Evolutionary conservation across 2,797 vertebrate species (phyloP).

Genomic region (Melanotaenia boesemani): DNA sequence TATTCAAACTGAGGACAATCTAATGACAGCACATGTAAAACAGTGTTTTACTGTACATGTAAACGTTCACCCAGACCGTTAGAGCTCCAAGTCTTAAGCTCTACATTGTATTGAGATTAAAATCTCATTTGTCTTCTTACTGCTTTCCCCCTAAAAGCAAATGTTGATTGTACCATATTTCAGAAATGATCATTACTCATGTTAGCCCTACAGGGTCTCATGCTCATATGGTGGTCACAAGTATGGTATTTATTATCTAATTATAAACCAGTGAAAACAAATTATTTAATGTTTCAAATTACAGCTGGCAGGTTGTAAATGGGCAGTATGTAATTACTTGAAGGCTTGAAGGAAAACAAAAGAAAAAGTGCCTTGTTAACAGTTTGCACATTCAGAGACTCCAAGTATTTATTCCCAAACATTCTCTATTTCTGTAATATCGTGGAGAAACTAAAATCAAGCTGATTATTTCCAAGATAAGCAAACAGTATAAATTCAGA

Average conservation of each 20-base stretch:
- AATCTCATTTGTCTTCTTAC: background rate
- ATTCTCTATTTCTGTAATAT: constrained; percentile 3
- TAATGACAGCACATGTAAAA: background rate
- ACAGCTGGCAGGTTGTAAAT: background rate
- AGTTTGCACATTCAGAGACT: too few relatives aligned
- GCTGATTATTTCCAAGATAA: too few relatives aligned
- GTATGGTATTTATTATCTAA: background rate
- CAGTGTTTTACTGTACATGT: background rate
- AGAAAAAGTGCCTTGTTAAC: background rate
- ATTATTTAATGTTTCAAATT: background rate
- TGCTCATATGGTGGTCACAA: background rate
- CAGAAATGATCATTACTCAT: background rate
- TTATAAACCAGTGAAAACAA: background rate
- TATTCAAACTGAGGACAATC: too few relatives aligned
- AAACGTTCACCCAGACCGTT: background rate
- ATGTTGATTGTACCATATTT: background rate
- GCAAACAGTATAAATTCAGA: constrained; percentile 12
- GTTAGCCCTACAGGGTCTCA: background rate
- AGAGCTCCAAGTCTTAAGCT: background rate
- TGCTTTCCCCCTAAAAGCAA: background rate
- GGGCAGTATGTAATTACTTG: background rate
- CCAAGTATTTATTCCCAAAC: too few relatives aligned
- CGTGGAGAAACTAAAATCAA: background rate
- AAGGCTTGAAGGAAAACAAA: background rate
- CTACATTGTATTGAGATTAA: background rate